phyloP scores from a whole-genome alignment of 2,113 vertebrate species.

The Hydrochoerus hydrochaeris region DNA sequence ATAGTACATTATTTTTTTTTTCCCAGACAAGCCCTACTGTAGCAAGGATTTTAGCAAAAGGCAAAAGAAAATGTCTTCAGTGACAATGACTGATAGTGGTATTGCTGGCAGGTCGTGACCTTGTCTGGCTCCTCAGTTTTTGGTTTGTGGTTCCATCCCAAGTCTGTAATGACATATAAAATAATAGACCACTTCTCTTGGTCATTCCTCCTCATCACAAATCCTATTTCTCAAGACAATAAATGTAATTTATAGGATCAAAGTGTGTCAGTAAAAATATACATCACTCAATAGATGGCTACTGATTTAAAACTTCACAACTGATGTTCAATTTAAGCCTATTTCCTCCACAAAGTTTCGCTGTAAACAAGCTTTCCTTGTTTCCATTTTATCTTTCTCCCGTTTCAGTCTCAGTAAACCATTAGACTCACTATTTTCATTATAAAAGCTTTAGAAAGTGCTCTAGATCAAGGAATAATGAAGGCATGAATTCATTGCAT shows the following conservation, averaged over 20 bases:
- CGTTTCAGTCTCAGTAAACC: background rate
- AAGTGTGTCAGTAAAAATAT: constrained; percentile 11
- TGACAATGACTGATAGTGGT: constrained; percentile 58
- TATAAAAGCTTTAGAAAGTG: background rate
- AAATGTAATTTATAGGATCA: constrained; percentile 21
- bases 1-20: background rate
- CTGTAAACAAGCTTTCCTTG: background rate
- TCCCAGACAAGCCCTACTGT: background rate
- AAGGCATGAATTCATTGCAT: background rate
- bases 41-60: background rate
- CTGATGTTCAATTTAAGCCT: background rate
- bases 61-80: constrained; percentile 57
- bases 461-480: background rate
- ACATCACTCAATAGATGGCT: background rate
- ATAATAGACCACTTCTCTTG: constrained; percentile 59
- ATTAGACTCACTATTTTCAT: background rate
- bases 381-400: constrained; percentile 29
- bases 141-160: constrained; percentile 75
- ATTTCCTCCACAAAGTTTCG: background rate
- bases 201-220: constrained; percentile 41
- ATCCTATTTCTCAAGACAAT: constrained; percentile 50
- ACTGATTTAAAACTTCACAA: background rate
- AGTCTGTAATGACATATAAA: constrained; percentile 75
- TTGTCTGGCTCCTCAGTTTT: constrained; percentile 68
- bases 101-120: constrained; percentile 57